Conservation (phyloP, 2,113 vertebrate genomes). For the Chloropsis hardwickii region DNA sequence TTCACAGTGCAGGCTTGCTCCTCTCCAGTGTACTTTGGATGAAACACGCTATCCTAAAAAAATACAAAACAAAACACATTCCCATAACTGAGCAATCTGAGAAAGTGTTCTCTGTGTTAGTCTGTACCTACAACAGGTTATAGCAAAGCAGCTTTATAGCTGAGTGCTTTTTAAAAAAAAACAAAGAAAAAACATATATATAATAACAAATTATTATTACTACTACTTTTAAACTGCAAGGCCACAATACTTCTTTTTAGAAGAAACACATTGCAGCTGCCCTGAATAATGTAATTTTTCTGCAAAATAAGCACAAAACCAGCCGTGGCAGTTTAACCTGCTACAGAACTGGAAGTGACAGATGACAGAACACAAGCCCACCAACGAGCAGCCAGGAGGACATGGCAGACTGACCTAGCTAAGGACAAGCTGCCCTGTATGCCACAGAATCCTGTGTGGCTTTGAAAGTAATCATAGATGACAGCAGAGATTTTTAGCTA, state of each 20-base stretch:
- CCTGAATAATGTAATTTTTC: background rate
- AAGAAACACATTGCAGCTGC: background rate
- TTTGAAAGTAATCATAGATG: background rate
- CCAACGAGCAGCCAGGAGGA: background rate
- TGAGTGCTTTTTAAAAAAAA: background rate
- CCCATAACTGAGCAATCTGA: background rate
- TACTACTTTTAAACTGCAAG: background rate
- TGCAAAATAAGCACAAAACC: background rate
- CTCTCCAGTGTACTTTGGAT: constrained; percentile 96
- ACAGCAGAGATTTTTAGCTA: background rate
- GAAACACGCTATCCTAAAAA: constrained; percentile 89
- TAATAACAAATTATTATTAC: background rate
- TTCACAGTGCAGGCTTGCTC: constrained; percentile 96
- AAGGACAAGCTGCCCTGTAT: background rate
- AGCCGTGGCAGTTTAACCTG: background rate
- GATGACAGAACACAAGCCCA: background rate
- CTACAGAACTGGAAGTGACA: background rate
- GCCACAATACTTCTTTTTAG: background rate
- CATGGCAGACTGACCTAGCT: background rate
- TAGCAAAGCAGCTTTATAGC: background rate
- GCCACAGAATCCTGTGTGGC: background rate
- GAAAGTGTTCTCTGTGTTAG: background rate
- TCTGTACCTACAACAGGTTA: background rate
- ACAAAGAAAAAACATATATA: background rate
- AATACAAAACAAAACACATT: background rate